A percentile compares a stretch with the other conserved stretches of the same genome.
Conservation (phyloP, 2,888 invertebrate species). For the Augochlorella aurata region DNA sequence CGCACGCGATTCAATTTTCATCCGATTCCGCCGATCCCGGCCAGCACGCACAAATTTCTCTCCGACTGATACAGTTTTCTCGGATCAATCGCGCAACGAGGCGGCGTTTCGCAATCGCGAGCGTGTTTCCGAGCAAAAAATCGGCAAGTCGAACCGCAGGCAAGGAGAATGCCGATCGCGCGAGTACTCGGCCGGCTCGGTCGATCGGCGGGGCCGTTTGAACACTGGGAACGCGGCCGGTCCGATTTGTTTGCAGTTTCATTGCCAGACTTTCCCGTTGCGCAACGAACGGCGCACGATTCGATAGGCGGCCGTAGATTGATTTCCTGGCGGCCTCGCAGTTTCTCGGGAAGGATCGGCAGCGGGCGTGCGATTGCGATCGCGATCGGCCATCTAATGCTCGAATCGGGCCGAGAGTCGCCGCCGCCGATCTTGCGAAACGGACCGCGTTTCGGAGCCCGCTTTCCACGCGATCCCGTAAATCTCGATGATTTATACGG, state of each 20-base stretch:
- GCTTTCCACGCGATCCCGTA: conserved; percentile 11
- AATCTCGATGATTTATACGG: conserved; percentile 35
- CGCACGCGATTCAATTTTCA: conserved; percentile 29
- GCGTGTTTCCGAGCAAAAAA: conserved; percentile 25
- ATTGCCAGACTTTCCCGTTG: conserved; percentile 32
- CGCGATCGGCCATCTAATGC: background rate
- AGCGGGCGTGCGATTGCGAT: background rate
- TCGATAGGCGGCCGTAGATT: background rate
- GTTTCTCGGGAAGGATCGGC: background rate
- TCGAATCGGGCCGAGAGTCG: too few relatives aligned
- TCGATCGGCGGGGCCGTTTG: background rate
- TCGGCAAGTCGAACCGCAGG: conserved; percentile 12
- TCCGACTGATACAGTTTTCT: conserved; percentile 37
- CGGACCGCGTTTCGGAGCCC: background rate
- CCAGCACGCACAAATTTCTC: conserved; percentile 37
- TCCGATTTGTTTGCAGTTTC: conserved; percentile 35
- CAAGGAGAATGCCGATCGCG: conserved; percentile 16
- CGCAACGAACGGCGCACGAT: conserved; percentile 1
- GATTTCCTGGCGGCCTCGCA: background rate
- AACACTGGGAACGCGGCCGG: background rate
- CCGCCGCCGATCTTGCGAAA: conserved; percentile 8
- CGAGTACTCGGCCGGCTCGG: background rate
- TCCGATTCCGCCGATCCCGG: conserved; percentile 36
- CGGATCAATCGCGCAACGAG: conserved; percentile 19
- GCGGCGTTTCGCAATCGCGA: conserved; percentile 37